Evolutionary conservation across 1,140 invertebrate species (phyloP), one percentile per base, ranked within the genome.

Genomic region (Micrasema minimum): DNA sequence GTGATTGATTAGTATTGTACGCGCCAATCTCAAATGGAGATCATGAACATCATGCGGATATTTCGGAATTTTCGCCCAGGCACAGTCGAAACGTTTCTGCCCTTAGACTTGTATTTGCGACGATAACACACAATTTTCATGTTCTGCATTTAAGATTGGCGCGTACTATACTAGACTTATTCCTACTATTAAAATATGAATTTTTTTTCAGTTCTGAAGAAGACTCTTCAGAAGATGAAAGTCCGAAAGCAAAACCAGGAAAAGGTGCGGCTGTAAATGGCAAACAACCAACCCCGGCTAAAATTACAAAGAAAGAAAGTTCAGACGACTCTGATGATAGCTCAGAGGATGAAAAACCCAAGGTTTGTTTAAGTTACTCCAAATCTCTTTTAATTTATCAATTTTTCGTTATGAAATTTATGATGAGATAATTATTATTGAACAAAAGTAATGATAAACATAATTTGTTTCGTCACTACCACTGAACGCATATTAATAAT

Each of bases 271-370:
- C 64, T 37, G 62, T 65, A 51, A 23, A 43, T 2, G 61, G 66
- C 16, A 66, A 71, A n/a, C n/a, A n/a, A n/a, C n/a, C n/a, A n/a
- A n/a, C n/a, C n/a, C n/a, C n/a, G n/a, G n/a, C n/a, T n/a, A n/a
- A n/a, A n/a, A n/a, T n/a, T n/a, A n/a, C n/a, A n/a, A n/a, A n/a
- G n/a, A n/a, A n/a, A 26, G 69, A 71, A 10, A 75, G 74, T 37
- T 75, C 74, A 10, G 70, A 71, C 67, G 70, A 72, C 51, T 71
- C 69, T 1, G 74, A 74, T 16, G 72, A 75, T 10, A 72, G 71
- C 31, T 75, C 74, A n/a, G 74, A 72, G 45, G 74, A 75, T 20
- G 74, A 75, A 18, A 31, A 61, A 22, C 66, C 74, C 16, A 72
- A 72, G 53, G 69, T 71, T 37, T 59, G n/a, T n/a, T n/a, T n/a